phyloP scores from a whole-genome alignment of 2,797 vertebrate genomes.

The Momotus momota region DNA sequence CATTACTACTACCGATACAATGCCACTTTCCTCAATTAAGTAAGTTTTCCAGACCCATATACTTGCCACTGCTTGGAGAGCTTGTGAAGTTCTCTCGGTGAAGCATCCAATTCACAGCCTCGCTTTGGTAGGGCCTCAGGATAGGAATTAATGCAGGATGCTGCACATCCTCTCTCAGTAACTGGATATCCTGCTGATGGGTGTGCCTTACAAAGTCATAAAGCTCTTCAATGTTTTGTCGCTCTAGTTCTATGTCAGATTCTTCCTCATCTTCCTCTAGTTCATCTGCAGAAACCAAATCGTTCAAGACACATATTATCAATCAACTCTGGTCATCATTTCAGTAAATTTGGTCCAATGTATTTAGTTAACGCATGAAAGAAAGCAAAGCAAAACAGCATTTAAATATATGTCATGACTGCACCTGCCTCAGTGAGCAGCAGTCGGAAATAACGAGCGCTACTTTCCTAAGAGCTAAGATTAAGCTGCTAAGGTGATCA shows the following conservation, averaged over 20 bases:
- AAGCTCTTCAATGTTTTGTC: constrained; percentile 95
- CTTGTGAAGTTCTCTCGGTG: constrained; percentile 83
- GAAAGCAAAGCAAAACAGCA: background rate
- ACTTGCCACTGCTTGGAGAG: constrained; percentile 72
- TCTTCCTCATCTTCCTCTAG: constrained; percentile 91
- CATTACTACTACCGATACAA: background rate
- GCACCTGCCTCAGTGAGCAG: background rate
- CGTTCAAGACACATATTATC: background rate
- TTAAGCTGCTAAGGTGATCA: background rate
- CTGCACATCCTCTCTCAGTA: constrained; percentile 85
- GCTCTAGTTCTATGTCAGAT: constrained; percentile 91
- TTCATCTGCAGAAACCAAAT: constrained; percentile 80
- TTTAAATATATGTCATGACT: background rate
- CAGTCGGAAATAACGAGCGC: background rate
- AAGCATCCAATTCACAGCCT: constrained; percentile 98
- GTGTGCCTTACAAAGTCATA: constrained; percentile 90
- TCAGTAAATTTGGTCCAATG: background rate
- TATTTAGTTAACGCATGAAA: background rate
- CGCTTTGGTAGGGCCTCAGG: constrained; percentile 91
- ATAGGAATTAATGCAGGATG: constrained; percentile 91
- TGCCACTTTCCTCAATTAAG: background rate
- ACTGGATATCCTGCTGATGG: constrained; percentile 76
- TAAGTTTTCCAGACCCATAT: background rate
- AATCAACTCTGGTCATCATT: background rate
- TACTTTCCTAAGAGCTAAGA: background rate